Conservation (phyloP, 2,113 vertebrate species). For the Campylomormyrus tamandua region DNA sequence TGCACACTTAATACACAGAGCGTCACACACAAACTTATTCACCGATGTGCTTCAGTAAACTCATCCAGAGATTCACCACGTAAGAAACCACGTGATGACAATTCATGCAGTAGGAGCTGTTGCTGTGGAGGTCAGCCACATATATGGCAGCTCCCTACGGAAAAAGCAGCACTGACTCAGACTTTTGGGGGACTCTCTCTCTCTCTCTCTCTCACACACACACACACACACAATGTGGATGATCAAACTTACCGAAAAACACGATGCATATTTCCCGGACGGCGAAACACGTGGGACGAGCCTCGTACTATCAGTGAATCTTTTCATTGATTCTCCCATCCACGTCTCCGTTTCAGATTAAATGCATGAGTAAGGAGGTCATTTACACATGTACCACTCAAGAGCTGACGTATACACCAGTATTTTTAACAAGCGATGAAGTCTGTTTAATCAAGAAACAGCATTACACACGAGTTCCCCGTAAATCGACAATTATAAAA, state of each 20-base stretch:
- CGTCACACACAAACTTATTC: neutral
- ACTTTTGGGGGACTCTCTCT: neutral
- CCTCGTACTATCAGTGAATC: neutral
- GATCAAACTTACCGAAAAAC: neutral
- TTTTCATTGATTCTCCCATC: neutral
- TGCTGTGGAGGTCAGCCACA: neutral
- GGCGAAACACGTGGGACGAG: neutral
- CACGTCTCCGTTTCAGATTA: neutral
- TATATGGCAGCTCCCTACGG: neutral
- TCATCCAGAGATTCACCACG: neutral
- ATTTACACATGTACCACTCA: neutral
- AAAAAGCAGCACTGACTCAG: neutral
- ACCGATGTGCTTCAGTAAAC: neutral
- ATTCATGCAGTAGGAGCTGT: neutral
- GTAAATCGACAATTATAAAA: neutral
- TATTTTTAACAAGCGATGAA: neutral
- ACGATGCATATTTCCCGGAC: neutral
- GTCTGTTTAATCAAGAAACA: neutral
- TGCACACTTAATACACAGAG: neutral
- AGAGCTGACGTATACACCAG: neutral
- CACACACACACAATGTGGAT: neutral
- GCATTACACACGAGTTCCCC: neutral
- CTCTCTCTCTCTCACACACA: neutral
- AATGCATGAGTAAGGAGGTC: neutral
- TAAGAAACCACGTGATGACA: neutral